Base-by-base conservation (phyloP, 2,797 vertebrate species). In the Oreonectes daqikongensis region DNA sequence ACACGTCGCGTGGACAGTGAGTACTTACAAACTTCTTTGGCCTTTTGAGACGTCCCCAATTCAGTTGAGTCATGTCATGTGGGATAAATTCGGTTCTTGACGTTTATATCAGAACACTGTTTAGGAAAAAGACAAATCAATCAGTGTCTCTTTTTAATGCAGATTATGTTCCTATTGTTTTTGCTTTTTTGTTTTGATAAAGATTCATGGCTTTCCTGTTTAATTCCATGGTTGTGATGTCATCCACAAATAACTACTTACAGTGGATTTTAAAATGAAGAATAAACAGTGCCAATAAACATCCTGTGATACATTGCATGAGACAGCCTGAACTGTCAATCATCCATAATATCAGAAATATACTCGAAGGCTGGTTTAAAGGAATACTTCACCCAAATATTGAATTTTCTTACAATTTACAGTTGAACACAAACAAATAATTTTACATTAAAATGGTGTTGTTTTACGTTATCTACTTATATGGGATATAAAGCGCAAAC, bases 1-100 rank as follows among this genome's bases (percentile, higher is more conserved):
- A 99, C 86, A 99, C 98, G 18, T 99, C 97, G 82, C 94, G 98
- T 87, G 97, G 98, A 93, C 98, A 98, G 98, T 99, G 91, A 98
- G 97, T 98, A 85, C 42, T 17, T 1, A 50, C 53, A 26, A 24
- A 52, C 53, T 12, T n/a, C 7, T 12, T 53, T 53, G 20, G 7
- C 20, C 20, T 53, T 53, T 53, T 24, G 4, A 53, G 9, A 53
- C 20, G 10, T 11, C 20, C 20, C 50, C 10, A 53, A 11, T 30
- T 59, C 55, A 59, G 8, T 59, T 40, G 18, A 18, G 44, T 79
- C 12, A 5, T 24, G 10, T 40, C 15, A 24, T 38, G 26, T 18
- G 22, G 20, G 40, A 20, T 50, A n/a, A n/a, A n/a, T n/a, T n/a
- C n/a, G n/a, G n/a, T n/a, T n/a, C n/a, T n/a, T n/a, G n/a, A n/a